Percentiles rank a stretch among this genome's conserved stretches.
Evolutionary conservation across 2,797 vertebrate genomes (phyloP).

Genomic region (Schizopygopsis malacanthus): DNA sequence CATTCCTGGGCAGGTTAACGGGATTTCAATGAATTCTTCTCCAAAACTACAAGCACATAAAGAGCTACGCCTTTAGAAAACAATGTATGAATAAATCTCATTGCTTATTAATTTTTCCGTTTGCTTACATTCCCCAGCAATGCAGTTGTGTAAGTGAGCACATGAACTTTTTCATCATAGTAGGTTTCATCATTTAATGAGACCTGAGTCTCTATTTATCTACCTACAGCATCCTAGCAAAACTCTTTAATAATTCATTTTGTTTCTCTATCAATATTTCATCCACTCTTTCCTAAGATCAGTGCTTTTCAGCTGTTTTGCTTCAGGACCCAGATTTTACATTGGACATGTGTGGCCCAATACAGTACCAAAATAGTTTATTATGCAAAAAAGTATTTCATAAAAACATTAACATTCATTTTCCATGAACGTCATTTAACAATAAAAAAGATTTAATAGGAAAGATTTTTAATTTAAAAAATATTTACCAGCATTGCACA

Average conservation of each 20-base stretch:
- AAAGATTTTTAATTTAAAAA: background rate
- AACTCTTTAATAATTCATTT: background rate
- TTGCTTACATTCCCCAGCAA: background rate
- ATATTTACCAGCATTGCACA: background rate
- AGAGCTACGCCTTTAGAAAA: background rate
- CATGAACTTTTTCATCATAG: background rate
- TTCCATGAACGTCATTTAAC: background rate
- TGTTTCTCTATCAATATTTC: constrained; percentile 2
- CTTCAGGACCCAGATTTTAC: background rate
- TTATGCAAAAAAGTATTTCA: background rate
- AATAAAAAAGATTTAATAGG: background rate
- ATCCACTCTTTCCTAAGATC: background rate
- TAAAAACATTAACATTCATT: background rate
- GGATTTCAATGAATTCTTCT: background rate
- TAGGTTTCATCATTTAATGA: background rate
- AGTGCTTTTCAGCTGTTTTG: background rate
- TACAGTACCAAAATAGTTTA: background rate
- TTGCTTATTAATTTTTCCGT: background rate
- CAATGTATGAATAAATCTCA: background rate
- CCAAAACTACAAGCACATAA: background rate
- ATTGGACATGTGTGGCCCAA: background rate
- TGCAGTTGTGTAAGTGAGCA: background rate
- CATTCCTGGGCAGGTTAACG: constrained; percentile 3
- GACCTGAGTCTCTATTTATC: background rate
- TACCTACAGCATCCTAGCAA: background rate